Evolutionary conservation across 2,888 invertebrate genomes (phyloP).

Genomic region (Nephrotoma appendiculata): DNA sequence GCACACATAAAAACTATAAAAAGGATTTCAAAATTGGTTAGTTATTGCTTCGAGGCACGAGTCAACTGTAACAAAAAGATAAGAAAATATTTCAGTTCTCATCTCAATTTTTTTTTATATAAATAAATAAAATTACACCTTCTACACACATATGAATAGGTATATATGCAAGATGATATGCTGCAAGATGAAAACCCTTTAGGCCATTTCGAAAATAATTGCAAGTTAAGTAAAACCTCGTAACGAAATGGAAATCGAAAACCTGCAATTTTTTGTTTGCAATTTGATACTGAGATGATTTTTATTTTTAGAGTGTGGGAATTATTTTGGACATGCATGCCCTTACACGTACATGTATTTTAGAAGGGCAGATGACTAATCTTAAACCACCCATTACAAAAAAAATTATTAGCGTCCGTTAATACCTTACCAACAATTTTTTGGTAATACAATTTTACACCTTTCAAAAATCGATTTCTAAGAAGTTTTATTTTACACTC

Average conservation of each 20-base stretch:
- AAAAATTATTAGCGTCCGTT: no score
- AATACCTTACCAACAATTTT: background rate
- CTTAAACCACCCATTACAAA: background rate
- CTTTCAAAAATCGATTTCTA: background rate
- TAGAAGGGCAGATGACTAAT: background rate
- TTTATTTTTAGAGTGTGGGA: background rate
- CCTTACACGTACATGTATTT: background rate
- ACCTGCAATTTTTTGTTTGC: background rate
- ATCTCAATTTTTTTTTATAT: background rate
- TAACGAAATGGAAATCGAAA: background rate
- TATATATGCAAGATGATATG: background rate
- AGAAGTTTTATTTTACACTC: background rate
- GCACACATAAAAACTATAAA: background rate
- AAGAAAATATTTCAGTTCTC: background rate
- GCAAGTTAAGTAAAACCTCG: background rate
- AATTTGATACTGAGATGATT: background rate
- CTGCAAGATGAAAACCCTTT: background rate
- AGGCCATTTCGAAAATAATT: background rate
- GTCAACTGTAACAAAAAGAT: constrained; percentile 1
- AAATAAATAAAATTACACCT: background rate
- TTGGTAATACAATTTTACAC: background rate
- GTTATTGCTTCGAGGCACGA: constrained; percentile 1
- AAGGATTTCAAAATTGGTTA: background rate
- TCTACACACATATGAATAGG: background rate
- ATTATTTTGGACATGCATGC: background rate